Conservation (phyloP, 2,113 vertebrate genomes). For the Alligator mississippiensis region DNA sequence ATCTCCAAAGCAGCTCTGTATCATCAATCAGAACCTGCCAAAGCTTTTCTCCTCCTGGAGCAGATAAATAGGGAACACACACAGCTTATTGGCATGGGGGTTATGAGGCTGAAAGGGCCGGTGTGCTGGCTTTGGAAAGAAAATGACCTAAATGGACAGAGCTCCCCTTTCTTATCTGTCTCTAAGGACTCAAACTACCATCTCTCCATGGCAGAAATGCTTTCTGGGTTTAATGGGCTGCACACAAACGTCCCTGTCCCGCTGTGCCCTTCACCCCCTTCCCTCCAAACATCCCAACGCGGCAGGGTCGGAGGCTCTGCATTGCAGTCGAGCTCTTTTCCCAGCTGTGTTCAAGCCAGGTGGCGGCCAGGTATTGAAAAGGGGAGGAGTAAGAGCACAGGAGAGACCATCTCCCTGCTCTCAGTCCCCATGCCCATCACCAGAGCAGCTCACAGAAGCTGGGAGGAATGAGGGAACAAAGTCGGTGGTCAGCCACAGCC, state of each 20-base stretch:
- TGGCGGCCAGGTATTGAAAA: neutral
- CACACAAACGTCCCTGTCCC: neutral
- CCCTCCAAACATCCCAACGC: neutral
- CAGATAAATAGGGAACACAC: constrained; percentile 61
- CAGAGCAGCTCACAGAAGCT: accelerated
- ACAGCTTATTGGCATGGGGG: neutral
- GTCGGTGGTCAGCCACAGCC: neutral
- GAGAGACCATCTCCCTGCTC: neutral
- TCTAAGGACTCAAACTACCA: neutral
- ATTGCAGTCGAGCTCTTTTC: accelerated
- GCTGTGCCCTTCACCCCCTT: too few relatives aligned
- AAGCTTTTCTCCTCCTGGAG: constrained; percentile 62
- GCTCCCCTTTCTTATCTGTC: neutral
- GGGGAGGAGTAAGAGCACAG: neutral
- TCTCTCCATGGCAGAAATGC: accelerated
- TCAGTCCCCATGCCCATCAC: too few relatives aligned
- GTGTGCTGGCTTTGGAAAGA: neutral
- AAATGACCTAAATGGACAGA: neutral
- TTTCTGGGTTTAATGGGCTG: neutral
- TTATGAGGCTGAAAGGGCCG: neutral
- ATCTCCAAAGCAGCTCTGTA: constrained; percentile 61
- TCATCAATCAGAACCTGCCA: constrained; percentile 60
- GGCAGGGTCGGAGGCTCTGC: accelerated
- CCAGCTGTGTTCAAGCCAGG: neutral
- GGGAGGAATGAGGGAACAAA: neutral